Percentiles rank a stretch among this genome's conserved stretches.
Conservation (phyloP, 2,113 vertebrate species). For the Arvicanthis niloticus region DNA sequence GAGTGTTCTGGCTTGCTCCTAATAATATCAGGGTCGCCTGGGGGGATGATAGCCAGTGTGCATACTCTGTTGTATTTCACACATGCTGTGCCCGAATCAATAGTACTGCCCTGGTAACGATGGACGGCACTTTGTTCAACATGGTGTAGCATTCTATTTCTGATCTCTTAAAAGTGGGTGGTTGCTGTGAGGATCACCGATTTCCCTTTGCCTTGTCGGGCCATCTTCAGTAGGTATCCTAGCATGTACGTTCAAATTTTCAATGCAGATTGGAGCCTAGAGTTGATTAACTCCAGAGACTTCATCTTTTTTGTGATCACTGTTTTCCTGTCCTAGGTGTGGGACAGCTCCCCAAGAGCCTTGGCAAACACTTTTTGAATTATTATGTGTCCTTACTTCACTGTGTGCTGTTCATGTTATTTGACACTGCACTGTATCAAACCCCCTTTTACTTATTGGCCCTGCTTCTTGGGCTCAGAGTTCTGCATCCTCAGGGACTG, state of each 20-base stretch:
- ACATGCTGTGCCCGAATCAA: neutral
- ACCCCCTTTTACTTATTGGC: neutral
- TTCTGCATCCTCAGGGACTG: neutral
- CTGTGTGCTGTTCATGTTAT: neutral
- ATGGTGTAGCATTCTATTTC: neutral
- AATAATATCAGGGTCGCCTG: neutral
- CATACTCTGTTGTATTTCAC: neutral
- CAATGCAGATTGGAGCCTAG: neutral
- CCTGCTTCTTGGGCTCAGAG: neutral
- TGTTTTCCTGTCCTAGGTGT: neutral
- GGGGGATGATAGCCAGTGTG: rapidly evolving
- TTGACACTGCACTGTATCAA: neutral
- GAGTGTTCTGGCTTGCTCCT: neutral
- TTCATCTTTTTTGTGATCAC: too few species aligned
- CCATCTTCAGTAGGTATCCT: neutral
- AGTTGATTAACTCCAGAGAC: neutral
- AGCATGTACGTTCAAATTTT: neutral
- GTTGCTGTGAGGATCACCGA: neutral
- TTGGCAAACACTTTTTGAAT: neutral
- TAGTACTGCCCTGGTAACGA: neutral
- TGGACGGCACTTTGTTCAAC: neutral
- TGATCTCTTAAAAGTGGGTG: neutral
- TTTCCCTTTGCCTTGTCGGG: neutral
- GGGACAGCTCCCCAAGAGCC: neutral
- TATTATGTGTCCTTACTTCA: neutral